Percentiles rank a stretch among this genome's conserved stretches.
These are phyloP conservation scores for Epiperipatus broadwayi DNA, from an alignment of 2,888 invertebrate species.

Conservation along the genomic window DNA sequence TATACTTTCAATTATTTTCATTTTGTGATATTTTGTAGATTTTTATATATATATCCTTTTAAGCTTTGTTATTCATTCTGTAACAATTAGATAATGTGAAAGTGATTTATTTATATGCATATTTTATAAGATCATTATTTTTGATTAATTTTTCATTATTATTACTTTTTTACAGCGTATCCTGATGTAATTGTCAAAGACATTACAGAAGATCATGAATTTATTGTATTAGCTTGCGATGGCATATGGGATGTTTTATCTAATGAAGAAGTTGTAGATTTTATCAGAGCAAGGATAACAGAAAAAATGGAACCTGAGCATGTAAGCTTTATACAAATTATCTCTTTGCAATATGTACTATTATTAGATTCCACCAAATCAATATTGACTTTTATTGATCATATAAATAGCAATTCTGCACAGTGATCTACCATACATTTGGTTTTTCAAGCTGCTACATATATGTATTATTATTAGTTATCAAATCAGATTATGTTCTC, in stretches of 20 bases:
- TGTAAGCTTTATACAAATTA: slow-evolving; percentile 23
- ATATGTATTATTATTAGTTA: too few species aligned
- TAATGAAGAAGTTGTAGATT: slow-evolving; percentile 78
- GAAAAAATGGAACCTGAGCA: slow-evolving; percentile 69
- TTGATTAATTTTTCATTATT: too few species aligned
- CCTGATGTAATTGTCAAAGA: slow-evolving; percentile 71
- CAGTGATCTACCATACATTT: too few species aligned
- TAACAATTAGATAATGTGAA: not conserved
- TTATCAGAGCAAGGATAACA: slow-evolving; percentile 62
- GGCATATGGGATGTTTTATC: slow-evolving; percentile 98
- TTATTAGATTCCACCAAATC: too few species aligned
- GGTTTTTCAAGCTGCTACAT: too few species aligned
- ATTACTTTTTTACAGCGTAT: slow-evolving; percentile 42
- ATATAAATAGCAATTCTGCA: too few species aligned
- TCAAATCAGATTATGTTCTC: too few species aligned
- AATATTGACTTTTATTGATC: too few species aligned
- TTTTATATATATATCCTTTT: too few species aligned
- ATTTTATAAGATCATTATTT: not conserved
- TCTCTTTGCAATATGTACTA: not conserved
- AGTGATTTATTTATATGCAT: not conserved
- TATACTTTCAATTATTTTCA: too few species aligned
- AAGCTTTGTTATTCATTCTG: too few species aligned
- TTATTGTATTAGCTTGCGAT: slow-evolving; percentile 87
- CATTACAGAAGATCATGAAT: slow-evolving; percentile 78
- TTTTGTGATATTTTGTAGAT: too few species aligned